phyloP scores from a whole-genome alignment of 2,113 vertebrate genomes.

The Callionymus lyra region DNA sequence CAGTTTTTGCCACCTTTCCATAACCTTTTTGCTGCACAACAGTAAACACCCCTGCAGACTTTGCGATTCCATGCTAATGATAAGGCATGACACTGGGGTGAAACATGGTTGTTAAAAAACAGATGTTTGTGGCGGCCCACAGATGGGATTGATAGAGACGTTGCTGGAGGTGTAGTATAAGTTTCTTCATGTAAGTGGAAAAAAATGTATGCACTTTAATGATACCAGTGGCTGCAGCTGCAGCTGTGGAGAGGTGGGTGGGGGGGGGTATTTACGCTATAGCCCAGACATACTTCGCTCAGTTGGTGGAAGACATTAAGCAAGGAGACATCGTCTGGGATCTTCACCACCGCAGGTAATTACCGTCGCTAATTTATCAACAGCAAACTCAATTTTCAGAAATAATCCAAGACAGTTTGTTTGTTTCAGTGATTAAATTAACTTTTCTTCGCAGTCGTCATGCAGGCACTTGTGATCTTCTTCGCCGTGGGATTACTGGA shows the following conservation, averaged over 20 bases:
- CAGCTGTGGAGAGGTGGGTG: conserved; percentile 4
- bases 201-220: conserved; percentile 36
- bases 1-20: neutral
- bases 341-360: neutral
- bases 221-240: conserved; percentile 16
- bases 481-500: conserved; percentile 34
- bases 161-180: conserved; percentile 34
- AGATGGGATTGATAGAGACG: conserved; percentile 55
- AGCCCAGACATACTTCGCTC: conserved; percentile 16
- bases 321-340: conserved; percentile 12
- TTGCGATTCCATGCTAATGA: conserved; percentile 41
- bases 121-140: conserved; percentile 46
- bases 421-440: no score
- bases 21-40: conserved; percentile 2
- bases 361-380: no score
- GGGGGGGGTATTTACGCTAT: conserved; percentile 26
- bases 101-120: conserved; percentile 58
- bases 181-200: conserved; percentile 16
- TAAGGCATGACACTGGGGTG: conserved; percentile 32
- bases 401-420: no score
- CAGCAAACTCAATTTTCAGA: no score
- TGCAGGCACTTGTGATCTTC: conserved; percentile 33
- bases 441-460: conserved; percentile 26
- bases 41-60: conserved; percentile 16
- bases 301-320: conserved; percentile 26